A percentile compares a stretch with the other conserved stretches of the same genome.
Evolutionary conservation across 1,140 invertebrate genomes (phyloP).

Genomic region (Trypoxylus dichotomus): DNA sequence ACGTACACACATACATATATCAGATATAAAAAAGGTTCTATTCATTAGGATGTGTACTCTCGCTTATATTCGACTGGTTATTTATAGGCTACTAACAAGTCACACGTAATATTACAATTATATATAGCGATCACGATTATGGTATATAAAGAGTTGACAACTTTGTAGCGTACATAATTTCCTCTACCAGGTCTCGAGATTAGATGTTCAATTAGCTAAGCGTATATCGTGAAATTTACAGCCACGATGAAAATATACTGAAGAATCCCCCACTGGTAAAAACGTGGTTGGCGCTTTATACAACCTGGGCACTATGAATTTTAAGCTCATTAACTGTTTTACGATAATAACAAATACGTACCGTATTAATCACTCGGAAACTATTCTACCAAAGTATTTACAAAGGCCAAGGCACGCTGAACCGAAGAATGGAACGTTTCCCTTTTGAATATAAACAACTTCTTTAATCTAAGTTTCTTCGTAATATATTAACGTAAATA

Average conservation of each 20-base stretch:
- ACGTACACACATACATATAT: no score
- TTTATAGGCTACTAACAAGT: constrained; percentile 18
- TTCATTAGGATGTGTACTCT: not conserved
- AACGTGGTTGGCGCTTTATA: constrained; percentile 5
- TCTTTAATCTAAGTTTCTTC: not conserved
- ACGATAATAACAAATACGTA: constrained; percentile 20
- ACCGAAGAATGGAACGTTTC: not conserved
- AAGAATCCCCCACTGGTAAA: constrained; percentile 10
- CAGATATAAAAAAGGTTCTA: not conserved
- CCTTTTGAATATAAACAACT: constrained; percentile 7
- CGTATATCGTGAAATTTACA: constrained; percentile 15
- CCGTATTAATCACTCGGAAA: not conserved
- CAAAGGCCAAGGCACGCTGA: not conserved
- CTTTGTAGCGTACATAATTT: constrained; percentile 6
- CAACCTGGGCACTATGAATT: not conserved
- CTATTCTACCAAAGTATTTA: not conserved
- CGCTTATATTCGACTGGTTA: not conserved
- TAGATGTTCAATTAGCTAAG: constrained; percentile 14
- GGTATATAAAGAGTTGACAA: constrained; percentile 13
- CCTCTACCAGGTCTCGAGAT: not conserved
- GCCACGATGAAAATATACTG: constrained; percentile 11
- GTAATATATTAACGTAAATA: constrained; percentile 24
- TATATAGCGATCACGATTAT: not conserved
- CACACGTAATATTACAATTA: constrained; percentile 7
- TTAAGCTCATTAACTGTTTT: constrained; percentile 12